A percentile compares a stretch with the other conserved stretches of the same genome.
Conservation (phyloP, 2,797 vertebrate genomes). For the Clarias platycephalus region DNA sequence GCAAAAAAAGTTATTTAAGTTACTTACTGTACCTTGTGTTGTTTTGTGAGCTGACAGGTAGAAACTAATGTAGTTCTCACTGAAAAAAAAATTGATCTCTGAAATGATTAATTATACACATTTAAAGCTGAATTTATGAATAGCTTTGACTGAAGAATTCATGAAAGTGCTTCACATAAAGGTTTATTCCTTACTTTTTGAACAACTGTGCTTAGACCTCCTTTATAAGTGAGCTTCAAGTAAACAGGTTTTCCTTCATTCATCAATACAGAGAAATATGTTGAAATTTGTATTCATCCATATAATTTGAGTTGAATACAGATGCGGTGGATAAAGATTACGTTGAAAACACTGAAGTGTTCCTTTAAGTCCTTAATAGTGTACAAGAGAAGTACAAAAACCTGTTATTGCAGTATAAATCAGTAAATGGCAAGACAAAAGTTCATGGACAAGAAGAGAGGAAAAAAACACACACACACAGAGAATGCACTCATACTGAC, state of each 20-base stretch:
- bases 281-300: conserved; percentile 20
- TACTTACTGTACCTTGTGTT: conserved; percentile 1
- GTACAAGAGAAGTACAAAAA: neutral
- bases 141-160: neutral
- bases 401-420: conserved; percentile 7
- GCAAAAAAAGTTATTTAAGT: neutral
- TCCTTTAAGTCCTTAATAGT: neutral
- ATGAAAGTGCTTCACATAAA: conserved; percentile 26
- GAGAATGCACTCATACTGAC: neutral
- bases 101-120: conserved; percentile 17
- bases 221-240: neutral
- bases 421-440: conserved; percentile 18
- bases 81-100: neutral
- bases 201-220: conserved; percentile 17
- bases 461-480: neutral
- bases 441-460: conserved; percentile 6
- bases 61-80: neutral
- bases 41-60: neutral
- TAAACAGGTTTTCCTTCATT: conserved; percentile 21
- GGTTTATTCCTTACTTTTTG: conserved; percentile 16
- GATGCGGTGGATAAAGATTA: neutral
- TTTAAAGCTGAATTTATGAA: conserved; percentile 24
- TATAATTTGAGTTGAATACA: conserved; percentile 17
- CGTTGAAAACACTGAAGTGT: neutral
- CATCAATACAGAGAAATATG: neutral